Percentiles rank a stretch among this genome's conserved stretches.
Evolutionary conservation across 2,797 vertebrate species (phyloP).

Genomic region (Mallotus villosus): DNA sequence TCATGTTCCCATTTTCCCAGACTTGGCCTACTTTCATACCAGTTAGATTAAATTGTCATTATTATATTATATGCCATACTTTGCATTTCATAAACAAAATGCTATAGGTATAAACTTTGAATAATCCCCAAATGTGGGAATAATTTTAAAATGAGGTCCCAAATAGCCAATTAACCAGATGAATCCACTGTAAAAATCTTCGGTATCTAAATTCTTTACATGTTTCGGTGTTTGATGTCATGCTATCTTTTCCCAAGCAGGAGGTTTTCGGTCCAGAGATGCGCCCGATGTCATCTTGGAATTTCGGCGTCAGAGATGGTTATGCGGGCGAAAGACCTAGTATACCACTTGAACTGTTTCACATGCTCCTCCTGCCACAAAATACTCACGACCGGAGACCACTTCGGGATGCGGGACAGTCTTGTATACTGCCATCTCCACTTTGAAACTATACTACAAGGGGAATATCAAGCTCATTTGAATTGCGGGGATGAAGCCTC

Average conservation of each 20-base stretch:
- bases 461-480: conserved; percentile 86
- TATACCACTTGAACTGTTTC: conserved; percentile 90
- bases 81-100: no score
- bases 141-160: no score
- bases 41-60: no score
- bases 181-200: background rate
- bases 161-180: no score
- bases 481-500: conserved; percentile 83
- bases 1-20: no score
- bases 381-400: conserved; percentile 88
- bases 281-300: conserved; percentile 86
- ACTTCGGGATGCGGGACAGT: conserved; percentile 92
- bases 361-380: conserved; percentile 89
- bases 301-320: conserved; percentile 92
- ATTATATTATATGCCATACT: no score
- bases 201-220: conserved; percentile 16
- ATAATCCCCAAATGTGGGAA: background rate
- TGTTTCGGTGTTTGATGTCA: background rate
- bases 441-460: conserved; percentile 87
- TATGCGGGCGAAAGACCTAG: conserved; percentile 87
- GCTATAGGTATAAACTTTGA: background rate
- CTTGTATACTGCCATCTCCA: conserved; percentile 89
- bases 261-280: conserved; percentile 89
- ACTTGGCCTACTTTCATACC: no score
- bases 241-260: conserved; percentile 56